phyloP scores from a whole-genome alignment of 2,797 vertebrate genomes.

The Notoglanidium macrostoma region DNA sequence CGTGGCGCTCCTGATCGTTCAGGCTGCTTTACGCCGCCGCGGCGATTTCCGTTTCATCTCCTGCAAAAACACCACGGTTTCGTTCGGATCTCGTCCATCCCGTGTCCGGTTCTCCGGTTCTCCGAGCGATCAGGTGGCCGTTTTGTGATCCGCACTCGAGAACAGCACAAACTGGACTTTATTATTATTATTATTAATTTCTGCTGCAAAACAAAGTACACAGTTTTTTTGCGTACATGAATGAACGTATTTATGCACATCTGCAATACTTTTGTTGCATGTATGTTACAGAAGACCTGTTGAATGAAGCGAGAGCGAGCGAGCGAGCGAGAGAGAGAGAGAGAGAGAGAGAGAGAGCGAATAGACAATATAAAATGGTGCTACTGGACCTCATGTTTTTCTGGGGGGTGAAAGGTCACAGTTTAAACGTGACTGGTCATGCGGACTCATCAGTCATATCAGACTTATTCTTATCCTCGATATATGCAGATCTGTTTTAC shows the following conservation, averaged over 20 bases:
- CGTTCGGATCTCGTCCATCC: conserved; percentile 1
- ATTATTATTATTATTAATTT: conserved; percentile 61
- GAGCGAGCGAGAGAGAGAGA: conserved; percentile 79
- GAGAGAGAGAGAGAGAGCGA: conserved; percentile 83
- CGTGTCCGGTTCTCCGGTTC: not conserved
- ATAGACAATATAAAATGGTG: conserved; percentile 88
- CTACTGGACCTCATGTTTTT: conserved; percentile 89
- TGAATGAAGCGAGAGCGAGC: conserved; percentile 74
- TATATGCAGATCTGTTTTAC: conserved; percentile 99
- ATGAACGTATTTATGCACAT: conserved; percentile 75
- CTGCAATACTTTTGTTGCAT: conserved; percentile 78
- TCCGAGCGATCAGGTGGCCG: conserved; percentile 40
- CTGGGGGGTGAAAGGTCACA: conserved; percentile 83
- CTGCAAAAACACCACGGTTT: too few species aligned
- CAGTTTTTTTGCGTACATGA: conserved; percentile 73
- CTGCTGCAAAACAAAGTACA: conserved; percentile 91
- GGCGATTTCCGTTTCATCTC: not conserved
- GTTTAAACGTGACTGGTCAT: conserved; percentile 92
- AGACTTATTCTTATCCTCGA: conserved; percentile 91
- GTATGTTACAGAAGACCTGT: conserved; percentile 74
- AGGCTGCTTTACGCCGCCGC: not conserved
- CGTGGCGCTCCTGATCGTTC: conserved; percentile 56
- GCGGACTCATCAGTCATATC: conserved; percentile 99
- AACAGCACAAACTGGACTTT: conserved; percentile 91
- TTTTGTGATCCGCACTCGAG: conserved; percentile 70